Conservation (phyloP, 2,797 vertebrate species). For the Oryzias dopingdopingensis region DNA sequence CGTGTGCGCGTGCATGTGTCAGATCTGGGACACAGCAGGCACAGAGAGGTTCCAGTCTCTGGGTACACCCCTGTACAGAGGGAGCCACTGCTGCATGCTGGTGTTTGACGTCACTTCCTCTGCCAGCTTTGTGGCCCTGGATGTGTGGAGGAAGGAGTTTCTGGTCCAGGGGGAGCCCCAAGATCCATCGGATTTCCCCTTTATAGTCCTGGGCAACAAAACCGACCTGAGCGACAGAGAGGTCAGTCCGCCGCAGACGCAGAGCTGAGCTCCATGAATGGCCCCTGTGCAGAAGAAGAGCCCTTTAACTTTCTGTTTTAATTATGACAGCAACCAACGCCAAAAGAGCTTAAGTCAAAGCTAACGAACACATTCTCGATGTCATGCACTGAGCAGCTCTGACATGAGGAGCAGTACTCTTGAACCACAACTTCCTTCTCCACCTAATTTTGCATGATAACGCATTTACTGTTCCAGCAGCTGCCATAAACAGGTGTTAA, state of each 20-base stretch:
- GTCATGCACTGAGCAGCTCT: no score
- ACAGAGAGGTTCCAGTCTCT: conserved; percentile 75
- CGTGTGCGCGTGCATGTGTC: conserved; percentile 4
- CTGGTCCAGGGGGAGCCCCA: conserved; percentile 62
- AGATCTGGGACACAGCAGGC: conserved; percentile 78
- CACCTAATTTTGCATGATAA: no score
- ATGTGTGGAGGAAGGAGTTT: conserved; percentile 72
- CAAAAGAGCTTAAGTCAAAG: no score
- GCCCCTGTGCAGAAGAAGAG: no score
- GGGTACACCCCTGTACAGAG: conserved; percentile 65
- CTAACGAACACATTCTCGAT: no score
- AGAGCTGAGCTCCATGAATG: neutral
- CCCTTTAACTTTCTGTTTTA: no score
- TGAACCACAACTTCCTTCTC: no score
- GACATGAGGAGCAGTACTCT: no score
- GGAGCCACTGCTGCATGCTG: conserved; percentile 73
- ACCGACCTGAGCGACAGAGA: conserved; percentile 59
- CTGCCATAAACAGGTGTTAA: no score
- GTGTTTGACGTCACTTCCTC: conserved; percentile 73
- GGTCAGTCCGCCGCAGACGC: conserved; percentile 19
- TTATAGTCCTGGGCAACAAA: conserved; percentile 76
- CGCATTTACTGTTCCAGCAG: no score
- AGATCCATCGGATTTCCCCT: conserved; percentile 62
- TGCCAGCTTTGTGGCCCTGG: conserved; percentile 64
- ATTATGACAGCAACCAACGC: no score